Conservation (phyloP, 2,113 vertebrate species). For the Rallus limicola region DNA sequence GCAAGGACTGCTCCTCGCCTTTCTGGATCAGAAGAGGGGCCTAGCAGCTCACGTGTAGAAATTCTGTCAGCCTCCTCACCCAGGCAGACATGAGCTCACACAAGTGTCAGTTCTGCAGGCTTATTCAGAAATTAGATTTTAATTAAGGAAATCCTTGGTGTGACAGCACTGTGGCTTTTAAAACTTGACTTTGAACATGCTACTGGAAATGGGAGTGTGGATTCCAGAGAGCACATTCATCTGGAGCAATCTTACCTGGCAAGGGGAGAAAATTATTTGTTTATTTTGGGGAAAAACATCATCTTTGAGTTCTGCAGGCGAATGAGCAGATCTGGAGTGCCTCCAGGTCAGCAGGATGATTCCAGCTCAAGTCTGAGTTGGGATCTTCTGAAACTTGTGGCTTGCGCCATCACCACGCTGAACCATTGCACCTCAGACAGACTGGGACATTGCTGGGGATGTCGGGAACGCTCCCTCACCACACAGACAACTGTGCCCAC, state of each 20-base stretch:
- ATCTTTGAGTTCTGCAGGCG: background rate
- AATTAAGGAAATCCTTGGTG: background rate
- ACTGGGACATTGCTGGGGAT: background rate
- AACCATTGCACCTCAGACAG: background rate
- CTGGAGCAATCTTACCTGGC: background rate
- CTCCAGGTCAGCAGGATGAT: fast-evolving
- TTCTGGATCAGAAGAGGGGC: background rate
- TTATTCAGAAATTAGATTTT: background rate
- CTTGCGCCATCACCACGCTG: fast-evolving
- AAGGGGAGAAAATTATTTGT: background rate
- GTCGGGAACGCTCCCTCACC: background rate
- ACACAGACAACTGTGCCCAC: fast-evolving
- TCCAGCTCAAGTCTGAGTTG: background rate
- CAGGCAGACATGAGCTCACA: background rate
- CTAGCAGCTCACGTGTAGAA: too few species aligned
- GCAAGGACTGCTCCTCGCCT: background rate
- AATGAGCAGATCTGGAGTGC: background rate
- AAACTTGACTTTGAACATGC: background rate
- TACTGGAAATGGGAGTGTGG: background rate
- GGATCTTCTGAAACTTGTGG: background rate
- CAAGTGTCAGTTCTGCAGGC: background rate
- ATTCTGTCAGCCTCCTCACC: background rate
- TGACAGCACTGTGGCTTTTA: background rate
- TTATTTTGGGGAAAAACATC: background rate
- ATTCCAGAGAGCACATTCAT: background rate